Evolutionary conservation across 1,140 invertebrate genomes (phyloP), one percentile per base, ranked within the genome.

Genomic region (Hylyphantes graminicola): DNA sequence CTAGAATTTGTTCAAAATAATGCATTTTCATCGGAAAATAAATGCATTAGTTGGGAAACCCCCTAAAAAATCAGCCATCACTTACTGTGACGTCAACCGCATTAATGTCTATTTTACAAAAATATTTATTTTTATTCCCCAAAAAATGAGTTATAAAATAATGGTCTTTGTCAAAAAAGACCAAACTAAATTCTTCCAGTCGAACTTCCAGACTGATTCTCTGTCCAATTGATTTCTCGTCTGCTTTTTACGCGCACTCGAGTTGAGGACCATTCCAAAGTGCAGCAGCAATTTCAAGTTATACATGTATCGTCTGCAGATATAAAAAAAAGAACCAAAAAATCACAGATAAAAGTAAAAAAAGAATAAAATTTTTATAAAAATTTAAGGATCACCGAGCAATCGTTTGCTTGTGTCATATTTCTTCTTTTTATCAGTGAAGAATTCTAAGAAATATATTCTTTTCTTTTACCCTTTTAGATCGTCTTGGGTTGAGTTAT

Each of bases 201-300:
- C 21, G 53, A 74, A 35, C 13, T 74, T 57, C 57, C 57, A 74
- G 57, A 74, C 72, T 74, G 72, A 74, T 74, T 74, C 57, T 53
- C 72, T 74, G 72, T 74, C 72, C 72, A 74, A 74, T 74, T 74
- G 72, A 74, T 74, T 74, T 57, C 53, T 54, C 15, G 72, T 57
- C 72, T 74, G 72, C 72, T 21, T 74, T 74, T 74, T 74, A 74
- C 54, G 17, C 72, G 35, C 35, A 35, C 35, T 35, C 35, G 35
- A 35, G 35, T 35, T 35, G 35, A 35, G 35, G 35, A 35, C 50
- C 12, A n/a, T 19, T 57, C 21, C 7, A 19, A n/a, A 19, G n/a
- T 19, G 57, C 19, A 12, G 53, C 72, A 74, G 19, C 72, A 74
- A 74, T 74, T 74, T 74, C 54, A 15, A 35, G 21, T 74, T 35